Evolutionary conservation across 2,888 invertebrate species (phyloP), one percentile per base, ranked within the genome.

Genomic region (Cistogaster globosa): DNA sequence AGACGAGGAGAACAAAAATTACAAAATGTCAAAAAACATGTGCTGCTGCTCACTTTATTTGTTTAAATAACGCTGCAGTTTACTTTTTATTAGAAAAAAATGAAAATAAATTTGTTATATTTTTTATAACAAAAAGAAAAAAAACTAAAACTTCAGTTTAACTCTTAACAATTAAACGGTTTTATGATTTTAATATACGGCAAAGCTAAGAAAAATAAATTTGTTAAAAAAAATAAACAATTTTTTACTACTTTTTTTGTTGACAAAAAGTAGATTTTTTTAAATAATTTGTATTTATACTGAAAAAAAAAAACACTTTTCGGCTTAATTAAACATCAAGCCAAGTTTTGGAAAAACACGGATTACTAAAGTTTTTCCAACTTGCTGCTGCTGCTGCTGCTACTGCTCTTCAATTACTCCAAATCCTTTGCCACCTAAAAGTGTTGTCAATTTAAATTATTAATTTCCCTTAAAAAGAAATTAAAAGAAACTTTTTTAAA

Each of bases 171-270:
- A 48, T 12, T 48, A 48, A 48, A 14, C 14, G 4, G 12, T 48
- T 48, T 42, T 48, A 48, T n/a, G 16, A 48, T 1, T 42, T 45
- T 48, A n/a, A 48, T 48, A 14, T 14, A 14, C 42, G 7, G 14
- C 42, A 63, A 32, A 32, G 5, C 6, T 32, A 72, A 51, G 12
- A 67, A 63, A 77, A 55, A 5, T 32, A 32, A 32, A 32, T 32
- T 32, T 38, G 60, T 60, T 51, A 55, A 76, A 5, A 1, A 12
- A 48, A 60, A n/a, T n/a, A n/a, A 68, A 42, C n/a, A 22, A 36
- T 63, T 86, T 86, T 86, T 86, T 87, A 74, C 85, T 87, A 84
- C 83, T 87, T 86, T 87, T 86, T 82, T 68, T 72, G 67, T 36
- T 11, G 48, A 53, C 42, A 82, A 14, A 87, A 86, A 87, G 84